Evolutionary conservation across 2,113 vertebrate genomes (phyloP).

Genomic region (Chascanopsetta lugubris): DNA sequence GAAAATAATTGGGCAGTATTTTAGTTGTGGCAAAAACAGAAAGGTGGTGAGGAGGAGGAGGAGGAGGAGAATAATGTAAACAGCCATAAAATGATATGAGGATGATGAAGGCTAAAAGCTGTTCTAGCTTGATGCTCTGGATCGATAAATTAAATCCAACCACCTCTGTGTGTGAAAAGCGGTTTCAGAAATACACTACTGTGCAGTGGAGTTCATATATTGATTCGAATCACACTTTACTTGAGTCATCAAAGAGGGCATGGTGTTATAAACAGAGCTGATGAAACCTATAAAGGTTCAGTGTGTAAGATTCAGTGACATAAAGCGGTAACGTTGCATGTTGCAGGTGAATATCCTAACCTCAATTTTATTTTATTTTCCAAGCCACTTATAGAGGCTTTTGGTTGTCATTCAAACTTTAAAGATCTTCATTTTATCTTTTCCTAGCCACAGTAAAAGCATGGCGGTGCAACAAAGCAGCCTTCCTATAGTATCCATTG

Average conservation of each 20-base stretch:
- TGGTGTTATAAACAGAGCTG: background rate
- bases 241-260: background rate
- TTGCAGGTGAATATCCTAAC: too few relatives aligned
- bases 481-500: too few relatives aligned
- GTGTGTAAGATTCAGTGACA: too few relatives aligned
- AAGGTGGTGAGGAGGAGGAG: constrained; percentile 46
- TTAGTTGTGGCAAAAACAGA: constrained; percentile 64
- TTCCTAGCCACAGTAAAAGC: too few relatives aligned
- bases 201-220: background rate
- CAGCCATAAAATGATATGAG: constrained; percentile 20
- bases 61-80: constrained; percentile 24
- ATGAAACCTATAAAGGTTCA: background rate
- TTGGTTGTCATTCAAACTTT: too few relatives aligned
- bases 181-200: background rate
- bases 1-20: constrained; percentile 77
- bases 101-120: constrained; percentile 39
- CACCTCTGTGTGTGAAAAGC: constrained; percentile 6
- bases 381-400: too few relatives aligned
- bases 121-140: constrained; percentile 3
- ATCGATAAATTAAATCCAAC: constrained; percentile 25
- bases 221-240: background rate
- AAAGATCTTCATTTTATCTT: too few relatives aligned
- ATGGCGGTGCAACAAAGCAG: too few relatives aligned
- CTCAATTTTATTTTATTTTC: too few relatives aligned
- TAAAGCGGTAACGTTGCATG: too few relatives aligned